phyloP scores from a whole-genome alignment of 2,113 vertebrate genomes.

The Phainopepla nitens region DNA sequence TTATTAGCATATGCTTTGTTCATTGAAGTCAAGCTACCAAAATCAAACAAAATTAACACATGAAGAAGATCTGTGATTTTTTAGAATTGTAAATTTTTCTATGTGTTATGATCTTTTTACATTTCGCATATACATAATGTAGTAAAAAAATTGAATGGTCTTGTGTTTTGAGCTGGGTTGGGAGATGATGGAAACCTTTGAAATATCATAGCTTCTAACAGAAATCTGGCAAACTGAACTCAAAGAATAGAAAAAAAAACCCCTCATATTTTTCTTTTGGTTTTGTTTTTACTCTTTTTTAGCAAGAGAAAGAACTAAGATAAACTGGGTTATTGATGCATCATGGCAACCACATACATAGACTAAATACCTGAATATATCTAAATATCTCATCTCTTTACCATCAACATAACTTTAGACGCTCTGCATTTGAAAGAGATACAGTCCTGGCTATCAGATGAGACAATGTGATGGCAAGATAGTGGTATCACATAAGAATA shows the following conservation, averaged over 20 bases:
- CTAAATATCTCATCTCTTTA: neutral
- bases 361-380: neutral
- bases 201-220: neutral
- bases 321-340: neutral
- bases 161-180: neutral
- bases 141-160: neutral
- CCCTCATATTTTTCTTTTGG: accelerated
- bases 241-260: neutral
- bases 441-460: neutral
- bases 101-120: neutral
- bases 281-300: neutral
- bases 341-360: neutral
- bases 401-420: neutral
- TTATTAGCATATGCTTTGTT: neutral
- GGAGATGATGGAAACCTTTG: neutral
- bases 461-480: neutral
- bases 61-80: neutral
- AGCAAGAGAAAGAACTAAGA: neutral
- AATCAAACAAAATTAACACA: neutral
- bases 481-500: neutral
- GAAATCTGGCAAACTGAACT: neutral
- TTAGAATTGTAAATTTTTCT: neutral
- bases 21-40: neutral
- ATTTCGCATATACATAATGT: neutral
- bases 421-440: neutral